These are phyloP conservation scores for Drosophila mauritiana DNA, from an alignment of 1,140 invertebrate species.

Conservation along the genomic window DNA sequence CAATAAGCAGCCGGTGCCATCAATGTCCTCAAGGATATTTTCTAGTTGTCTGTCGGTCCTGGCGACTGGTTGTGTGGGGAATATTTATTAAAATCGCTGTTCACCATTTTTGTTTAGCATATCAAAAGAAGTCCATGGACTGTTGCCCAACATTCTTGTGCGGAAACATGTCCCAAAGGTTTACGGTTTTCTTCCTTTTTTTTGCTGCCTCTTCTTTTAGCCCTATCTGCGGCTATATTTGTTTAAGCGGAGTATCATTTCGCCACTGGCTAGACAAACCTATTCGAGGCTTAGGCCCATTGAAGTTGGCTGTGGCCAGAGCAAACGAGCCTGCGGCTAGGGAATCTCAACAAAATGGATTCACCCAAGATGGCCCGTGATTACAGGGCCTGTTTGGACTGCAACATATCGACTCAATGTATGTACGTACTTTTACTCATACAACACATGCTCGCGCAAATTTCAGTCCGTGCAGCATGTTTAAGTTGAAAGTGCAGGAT, in stretches of 20 bases:
- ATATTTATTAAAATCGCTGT: constrained; percentile 80
- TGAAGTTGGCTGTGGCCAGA: constrained; percentile 50
- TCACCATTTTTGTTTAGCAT: constrained; percentile 78
- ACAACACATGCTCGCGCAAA: not conserved
- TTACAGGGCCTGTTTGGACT: constrained; percentile 19
- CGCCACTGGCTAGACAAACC: constrained; percentile 31
- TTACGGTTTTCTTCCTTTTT: not conserved
- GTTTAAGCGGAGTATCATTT: constrained; percentile 39
- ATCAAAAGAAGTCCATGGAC: constrained; percentile 66
- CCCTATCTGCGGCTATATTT: constrained; percentile 39
- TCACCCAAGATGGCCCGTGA: constrained; percentile 41
- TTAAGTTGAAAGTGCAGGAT: constrained; percentile 41
- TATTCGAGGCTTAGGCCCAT: constrained; percentile 46
- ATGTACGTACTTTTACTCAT: not conserved
- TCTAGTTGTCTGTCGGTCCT: constrained; percentile 33
- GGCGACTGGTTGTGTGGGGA: constrained; percentile 50
- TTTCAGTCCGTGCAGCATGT: constrained; percentile 21
- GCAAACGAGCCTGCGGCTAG: constrained; percentile 57
- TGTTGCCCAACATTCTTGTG: constrained; percentile 41
- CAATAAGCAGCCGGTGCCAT: constrained; percentile 64
- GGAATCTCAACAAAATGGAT: constrained; percentile 56
- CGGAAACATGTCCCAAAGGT: constrained; percentile 43
- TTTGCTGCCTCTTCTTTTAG: not conserved
- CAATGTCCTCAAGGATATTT: constrained; percentile 37
- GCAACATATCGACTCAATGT: not conserved